phyloP scores from a whole-genome alignment of 2,888 invertebrate species.

The Ernsta delagoae region DNA sequence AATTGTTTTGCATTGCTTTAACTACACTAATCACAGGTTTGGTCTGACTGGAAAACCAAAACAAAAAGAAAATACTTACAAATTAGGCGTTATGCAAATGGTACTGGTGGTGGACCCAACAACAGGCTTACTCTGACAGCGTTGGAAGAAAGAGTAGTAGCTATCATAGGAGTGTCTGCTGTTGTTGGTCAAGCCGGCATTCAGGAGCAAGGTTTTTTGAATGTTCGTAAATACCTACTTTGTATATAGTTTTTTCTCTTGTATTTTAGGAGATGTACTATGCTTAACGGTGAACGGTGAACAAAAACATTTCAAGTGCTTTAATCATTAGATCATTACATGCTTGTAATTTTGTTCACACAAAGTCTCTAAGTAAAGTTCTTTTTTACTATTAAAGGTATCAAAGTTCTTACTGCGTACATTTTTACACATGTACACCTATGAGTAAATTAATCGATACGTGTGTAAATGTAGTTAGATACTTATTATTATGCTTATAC shows the following conservation, averaged over 20 bases:
- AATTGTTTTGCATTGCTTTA: neutral
- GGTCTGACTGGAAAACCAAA: too few relatives aligned
- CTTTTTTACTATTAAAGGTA: too few relatives aligned
- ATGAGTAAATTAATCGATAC: neutral
- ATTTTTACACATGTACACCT: neutral
- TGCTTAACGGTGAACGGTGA: too few relatives aligned
- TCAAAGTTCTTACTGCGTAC: too few relatives aligned
- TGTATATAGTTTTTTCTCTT: neutral
- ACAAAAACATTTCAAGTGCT: too few relatives aligned
- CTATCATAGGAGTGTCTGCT: neutral
- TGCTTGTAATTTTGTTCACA: too few relatives aligned
- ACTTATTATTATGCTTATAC: too few relatives aligned
- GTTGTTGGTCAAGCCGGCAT: slow-evolving; percentile 6
- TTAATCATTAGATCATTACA: too few relatives aligned
- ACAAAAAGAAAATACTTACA: neutral
- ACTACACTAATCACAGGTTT: too few relatives aligned
- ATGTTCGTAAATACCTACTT: neutral
- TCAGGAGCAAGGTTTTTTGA: neutral
- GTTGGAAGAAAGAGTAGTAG: neutral
- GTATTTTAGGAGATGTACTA: slow-evolving; percentile 1
- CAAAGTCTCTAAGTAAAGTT: too few relatives aligned
- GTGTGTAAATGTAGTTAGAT: neutral
- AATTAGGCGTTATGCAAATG: neutral
- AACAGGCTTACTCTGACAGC: neutral
- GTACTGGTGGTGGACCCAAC: slow-evolving; percentile 1